Base-by-base conservation (phyloP, 2,797 vertebrate species). In the Sitta carolinensis region DNA sequence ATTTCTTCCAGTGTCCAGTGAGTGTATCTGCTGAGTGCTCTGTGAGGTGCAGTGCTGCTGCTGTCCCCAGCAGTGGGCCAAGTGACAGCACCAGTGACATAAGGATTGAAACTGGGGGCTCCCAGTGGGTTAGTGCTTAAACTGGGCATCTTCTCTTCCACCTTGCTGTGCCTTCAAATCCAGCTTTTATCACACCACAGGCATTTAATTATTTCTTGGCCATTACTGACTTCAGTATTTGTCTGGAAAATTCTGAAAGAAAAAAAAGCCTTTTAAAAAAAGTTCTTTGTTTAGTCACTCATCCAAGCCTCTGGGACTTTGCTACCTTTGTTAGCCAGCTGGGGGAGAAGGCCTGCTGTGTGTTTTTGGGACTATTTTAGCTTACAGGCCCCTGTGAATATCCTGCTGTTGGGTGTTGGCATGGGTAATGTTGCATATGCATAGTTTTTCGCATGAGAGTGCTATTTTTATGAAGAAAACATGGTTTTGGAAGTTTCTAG, bases 121-220 rank as follows among this genome's bases (percentile, higher is more conserved):
- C 20, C 40, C 43, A 27, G 42, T 58, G 45, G 47, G 51, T 43
- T 62, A 51, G 25, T 76, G 43, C 20, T 51, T 4, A 5, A 45
- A 55, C 47, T 15, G 22, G 11, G 9, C 13, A 22, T 69, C 45
- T 76, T 63, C 54, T 75, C 11, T 40, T 72, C 20, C 22, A 51
- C 55, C 63, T 78, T 88, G 54, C 83, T 76, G 47, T 73, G 67
- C 40, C 16, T 78, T 43, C 55, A 89, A 84, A 82, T 52, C 51
- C 4, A 6, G 29, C 55, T 84, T 90, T 82, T 61, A 27, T 55
- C 83, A 26, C 43, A 40, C 45, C 1, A 9, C 29, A 52, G 70
- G 32, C 1, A 4, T 75, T 61, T 68, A 84, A 55, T 93, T 83
- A 61, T 81, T 87, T 38, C 11, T 58, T 66, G 16, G 74, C 63